Conservation (phyloP, 2,113 vertebrate genomes). For the Chionis minor region DNA sequence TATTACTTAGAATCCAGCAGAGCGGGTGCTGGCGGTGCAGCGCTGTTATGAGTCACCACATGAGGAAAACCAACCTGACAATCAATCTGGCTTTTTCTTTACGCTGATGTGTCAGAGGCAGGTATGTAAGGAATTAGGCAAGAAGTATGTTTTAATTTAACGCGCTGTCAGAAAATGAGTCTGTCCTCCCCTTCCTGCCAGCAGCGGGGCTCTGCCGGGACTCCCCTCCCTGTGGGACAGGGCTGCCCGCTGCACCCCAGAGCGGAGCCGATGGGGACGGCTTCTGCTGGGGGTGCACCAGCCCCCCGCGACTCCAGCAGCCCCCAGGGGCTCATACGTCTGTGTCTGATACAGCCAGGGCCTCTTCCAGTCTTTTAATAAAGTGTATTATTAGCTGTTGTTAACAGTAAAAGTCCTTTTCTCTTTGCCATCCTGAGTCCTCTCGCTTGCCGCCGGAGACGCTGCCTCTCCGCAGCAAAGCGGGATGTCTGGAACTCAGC, state of each 20-base stretch:
- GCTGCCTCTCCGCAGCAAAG: not conserved
- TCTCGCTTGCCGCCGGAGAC: not conserved
- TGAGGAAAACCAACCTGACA: not conserved
- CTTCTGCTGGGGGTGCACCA: not conserved
- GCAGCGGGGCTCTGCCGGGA: accelerated
- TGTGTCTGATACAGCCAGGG: not conserved
- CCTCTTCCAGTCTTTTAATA: not conserved
- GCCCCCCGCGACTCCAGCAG: too few relatives aligned
- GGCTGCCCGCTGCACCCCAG: accelerated
- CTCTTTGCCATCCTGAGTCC: not conserved
- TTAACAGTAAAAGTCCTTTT: not conserved
- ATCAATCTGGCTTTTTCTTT: not conserved
- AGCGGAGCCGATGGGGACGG: accelerated
- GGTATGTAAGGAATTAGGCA: not conserved
- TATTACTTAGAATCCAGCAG: not conserved
- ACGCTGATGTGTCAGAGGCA: not conserved
- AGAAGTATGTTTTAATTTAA: not conserved
- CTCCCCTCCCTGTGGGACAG: too few relatives aligned
- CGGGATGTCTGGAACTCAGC: not conserved
- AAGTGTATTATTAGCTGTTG: not conserved
- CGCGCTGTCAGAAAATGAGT: accelerated
- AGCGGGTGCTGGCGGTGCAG: not conserved
- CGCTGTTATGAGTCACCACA: not conserved
- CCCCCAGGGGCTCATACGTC: accelerated
- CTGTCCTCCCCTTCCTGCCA: not conserved